A percentile compares a stretch with the other conserved stretches of the same genome.
phyloP scores from a whole-genome alignment of 2,888 invertebrate genomes.

The Athalia circularis region DNA sequence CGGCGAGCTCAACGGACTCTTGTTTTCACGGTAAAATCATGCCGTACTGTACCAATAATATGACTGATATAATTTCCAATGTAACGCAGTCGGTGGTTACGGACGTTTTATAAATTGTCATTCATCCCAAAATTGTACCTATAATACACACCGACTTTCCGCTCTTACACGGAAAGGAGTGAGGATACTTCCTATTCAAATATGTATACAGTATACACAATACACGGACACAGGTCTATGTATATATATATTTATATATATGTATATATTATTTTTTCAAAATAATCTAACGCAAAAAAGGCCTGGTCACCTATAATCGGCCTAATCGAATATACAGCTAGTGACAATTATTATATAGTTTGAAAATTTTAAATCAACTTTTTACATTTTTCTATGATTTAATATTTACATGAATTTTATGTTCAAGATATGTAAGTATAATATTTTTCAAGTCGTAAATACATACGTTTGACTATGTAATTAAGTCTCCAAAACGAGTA shows the following conservation, averaged over 20 bases:
- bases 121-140: neutral
- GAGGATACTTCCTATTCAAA: slow-evolving; percentile 12
- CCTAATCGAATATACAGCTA: slow-evolving; percentile 6
- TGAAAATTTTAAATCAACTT: neutral
- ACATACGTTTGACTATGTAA: neutral
- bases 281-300: neutral
- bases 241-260: slow-evolving; percentile 9
- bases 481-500: slow-evolving; percentile 31
- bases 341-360: neutral
- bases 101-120: slow-evolving; percentile 18
- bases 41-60: slow-evolving; percentile 76
- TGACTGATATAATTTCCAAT: slow-evolving; percentile 36
- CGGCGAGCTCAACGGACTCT: slow-evolving; percentile 74
- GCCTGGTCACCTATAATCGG: slow-evolving; percentile 3
- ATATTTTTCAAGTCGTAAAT: neutral
- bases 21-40: slow-evolving; percentile 81
- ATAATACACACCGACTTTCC: slow-evolving; percentile 2
- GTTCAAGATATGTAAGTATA: neutral
- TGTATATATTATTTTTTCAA: slow-evolving; percentile 20
- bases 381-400: neutral
- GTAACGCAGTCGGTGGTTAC: neutral
- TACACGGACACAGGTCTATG: neutral
- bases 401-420: neutral
- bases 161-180: slow-evolving; percentile 3
- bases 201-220: neutral